Percentiles rank a stretch among this genome's conserved stretches.
Conservation (phyloP, 2,888 invertebrate genomes). For the Leptarthrus brevirostris region DNA sequence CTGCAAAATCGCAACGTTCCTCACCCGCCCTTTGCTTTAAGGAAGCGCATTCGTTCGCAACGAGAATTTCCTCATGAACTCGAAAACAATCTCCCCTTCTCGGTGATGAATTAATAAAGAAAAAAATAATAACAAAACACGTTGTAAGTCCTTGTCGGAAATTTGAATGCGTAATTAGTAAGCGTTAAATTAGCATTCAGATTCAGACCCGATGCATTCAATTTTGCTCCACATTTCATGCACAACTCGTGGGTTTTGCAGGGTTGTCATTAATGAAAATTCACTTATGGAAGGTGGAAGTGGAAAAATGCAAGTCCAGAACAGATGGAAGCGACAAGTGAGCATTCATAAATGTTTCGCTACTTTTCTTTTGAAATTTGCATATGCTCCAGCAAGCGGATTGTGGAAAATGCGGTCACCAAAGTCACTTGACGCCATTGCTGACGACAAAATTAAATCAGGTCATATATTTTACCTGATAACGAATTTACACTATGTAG, state of each 20-base stretch:
- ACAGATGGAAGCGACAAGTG: neutral
- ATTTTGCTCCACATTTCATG: slow-evolving; percentile 19
- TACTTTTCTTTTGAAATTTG: no score
- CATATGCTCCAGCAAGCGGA: slow-evolving; percentile 8
- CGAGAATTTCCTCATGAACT: neutral
- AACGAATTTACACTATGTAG: neutral
- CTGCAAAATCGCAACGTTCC: no score
- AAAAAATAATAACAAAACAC: slow-evolving; percentile 14
- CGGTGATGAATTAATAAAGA: slow-evolving; percentile 7
- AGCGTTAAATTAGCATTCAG: slow-evolving; percentile 13
- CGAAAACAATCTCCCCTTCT: slow-evolving; percentile 6
- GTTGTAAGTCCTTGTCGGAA: slow-evolving; percentile 30
- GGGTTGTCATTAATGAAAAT: slow-evolving; percentile 21
- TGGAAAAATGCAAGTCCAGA: neutral
- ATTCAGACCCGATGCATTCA: slow-evolving; percentile 14
- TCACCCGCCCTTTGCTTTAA: no score
- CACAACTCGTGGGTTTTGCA: slow-evolving; percentile 31
- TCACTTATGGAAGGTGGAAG: neutral
- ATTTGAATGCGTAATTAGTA: slow-evolving; percentile 24
- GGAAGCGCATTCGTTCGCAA: no score
- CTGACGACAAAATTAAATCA: slow-evolving; percentile 23
- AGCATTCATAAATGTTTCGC: no score
- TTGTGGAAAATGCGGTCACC: slow-evolving; percentile 13
- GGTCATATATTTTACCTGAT: slow-evolving; percentile 23
- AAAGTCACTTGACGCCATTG: neutral